phyloP scores from a whole-genome alignment of 2,888 invertebrate species.

The Drosophila hamatofila region DNA sequence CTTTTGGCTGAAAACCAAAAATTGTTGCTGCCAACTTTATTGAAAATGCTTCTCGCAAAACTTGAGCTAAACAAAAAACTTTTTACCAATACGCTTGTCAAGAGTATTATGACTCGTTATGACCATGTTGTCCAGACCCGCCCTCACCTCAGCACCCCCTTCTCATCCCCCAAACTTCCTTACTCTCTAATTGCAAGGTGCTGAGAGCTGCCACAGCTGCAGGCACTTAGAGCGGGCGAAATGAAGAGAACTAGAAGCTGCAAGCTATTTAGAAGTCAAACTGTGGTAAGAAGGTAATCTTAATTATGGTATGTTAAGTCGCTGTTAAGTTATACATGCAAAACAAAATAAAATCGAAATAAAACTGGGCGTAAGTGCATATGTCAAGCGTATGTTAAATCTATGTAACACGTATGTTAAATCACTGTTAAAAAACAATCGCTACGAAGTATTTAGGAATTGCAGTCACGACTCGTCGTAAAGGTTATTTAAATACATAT shows the following conservation, averaged over 20 bases:
- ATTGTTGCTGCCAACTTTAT: slow-evolving; percentile 54
- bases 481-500: too few species aligned
- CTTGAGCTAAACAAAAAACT: slow-evolving; percentile 39
- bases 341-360: too few species aligned
- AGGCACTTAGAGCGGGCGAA: background rate
- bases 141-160: background rate
- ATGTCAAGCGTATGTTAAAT: background rate
- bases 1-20: slow-evolving; percentile 33
- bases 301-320: background rate
- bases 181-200: background rate
- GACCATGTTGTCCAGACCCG: background rate
- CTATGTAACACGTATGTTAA: background rate
- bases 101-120: slow-evolving; percentile 15
- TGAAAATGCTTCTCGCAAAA: slow-evolving; percentile 48
- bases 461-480: too few species aligned
- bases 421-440: background rate
- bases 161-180: background rate
- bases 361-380: background rate
- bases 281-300: background rate
- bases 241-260: background rate
- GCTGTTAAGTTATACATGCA: background rate
- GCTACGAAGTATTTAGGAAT: too few species aligned
- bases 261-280: background rate
- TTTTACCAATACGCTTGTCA: slow-evolving; percentile 6
- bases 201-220: background rate